Conservation (phyloP, 2,797 vertebrate species). For the Mormyrus proboscirostris region DNA sequence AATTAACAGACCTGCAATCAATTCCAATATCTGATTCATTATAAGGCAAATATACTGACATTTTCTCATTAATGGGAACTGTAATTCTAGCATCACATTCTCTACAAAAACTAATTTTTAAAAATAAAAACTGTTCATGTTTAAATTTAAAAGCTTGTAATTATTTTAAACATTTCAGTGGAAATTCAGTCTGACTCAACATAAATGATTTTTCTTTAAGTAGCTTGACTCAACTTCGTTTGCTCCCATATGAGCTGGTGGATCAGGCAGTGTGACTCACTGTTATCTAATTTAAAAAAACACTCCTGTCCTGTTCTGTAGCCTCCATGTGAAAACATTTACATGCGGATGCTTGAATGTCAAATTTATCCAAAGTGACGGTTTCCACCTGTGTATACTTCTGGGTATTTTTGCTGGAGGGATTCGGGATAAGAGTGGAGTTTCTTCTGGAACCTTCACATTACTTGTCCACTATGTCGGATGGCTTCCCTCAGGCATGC, state of each 20-base stretch:
- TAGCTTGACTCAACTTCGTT: not conserved
- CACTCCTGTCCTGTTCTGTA: not conserved
- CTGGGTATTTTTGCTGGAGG: not conserved
- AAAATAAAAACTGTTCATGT: not conserved
- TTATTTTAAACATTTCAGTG: not conserved
- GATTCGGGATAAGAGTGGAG: not conserved
- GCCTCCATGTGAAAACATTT: not conserved
- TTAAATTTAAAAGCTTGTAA: not conserved
- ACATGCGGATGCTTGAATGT: not conserved
- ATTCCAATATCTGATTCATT: not conserved
- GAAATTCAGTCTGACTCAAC: not conserved
- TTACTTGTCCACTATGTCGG: not conserved
- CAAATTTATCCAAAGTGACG: not conserved
- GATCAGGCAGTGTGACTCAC: not conserved
- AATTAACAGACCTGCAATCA: not conserved
- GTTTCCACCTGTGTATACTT: not conserved
- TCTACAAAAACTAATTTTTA: not conserved
- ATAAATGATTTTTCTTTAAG: not conserved
- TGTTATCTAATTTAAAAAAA: not conserved
- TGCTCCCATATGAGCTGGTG: not conserved
- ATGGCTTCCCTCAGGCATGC: not conserved
- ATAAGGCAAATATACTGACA: not conserved
- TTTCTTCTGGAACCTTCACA: not conserved
- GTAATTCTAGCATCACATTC: not conserved
- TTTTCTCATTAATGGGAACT: not conserved